These are phyloP conservation scores for Spatula versicolor DNA, from an alignment of 2,797 vertebrate genomes.

Conservation along the genomic window DNA sequence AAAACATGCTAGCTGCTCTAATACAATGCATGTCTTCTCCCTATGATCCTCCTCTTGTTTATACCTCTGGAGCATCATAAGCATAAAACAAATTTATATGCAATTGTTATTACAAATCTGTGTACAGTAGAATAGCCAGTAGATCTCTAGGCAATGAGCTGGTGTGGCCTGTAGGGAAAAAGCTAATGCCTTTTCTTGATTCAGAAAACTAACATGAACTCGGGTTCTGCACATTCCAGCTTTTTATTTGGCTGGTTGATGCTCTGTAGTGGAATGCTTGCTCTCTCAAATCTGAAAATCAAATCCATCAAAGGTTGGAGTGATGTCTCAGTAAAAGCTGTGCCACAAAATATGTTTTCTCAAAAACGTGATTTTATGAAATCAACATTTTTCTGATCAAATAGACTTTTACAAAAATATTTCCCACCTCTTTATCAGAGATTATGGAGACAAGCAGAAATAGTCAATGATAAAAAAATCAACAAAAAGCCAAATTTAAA, in stretches of 20 bases:
- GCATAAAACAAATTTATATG: not conserved
- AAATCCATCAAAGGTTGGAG: not conserved
- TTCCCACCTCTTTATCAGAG: not conserved
- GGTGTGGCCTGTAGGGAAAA: not conserved
- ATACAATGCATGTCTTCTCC: not conserved
- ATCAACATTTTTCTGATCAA: not conserved
- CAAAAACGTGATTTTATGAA: not conserved
- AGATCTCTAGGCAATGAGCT: not conserved
- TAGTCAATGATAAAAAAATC: not conserved
- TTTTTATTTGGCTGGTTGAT: not conserved
- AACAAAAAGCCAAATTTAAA: not conserved
- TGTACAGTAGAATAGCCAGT: not conserved
- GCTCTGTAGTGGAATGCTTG: not conserved
- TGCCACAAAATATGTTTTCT: not conserved
- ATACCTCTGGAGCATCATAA: not conserved
- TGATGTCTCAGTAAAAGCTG: not conserved
- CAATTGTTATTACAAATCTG: not conserved
- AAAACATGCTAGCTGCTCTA: not conserved
- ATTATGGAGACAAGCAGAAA: not conserved
- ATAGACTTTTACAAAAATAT: not conserved
- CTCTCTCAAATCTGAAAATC: not conserved
- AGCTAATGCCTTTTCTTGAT: not conserved
- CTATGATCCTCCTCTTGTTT: not conserved
- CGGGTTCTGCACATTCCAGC: not conserved
- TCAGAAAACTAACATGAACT: not conserved